Evolutionary conservation across 2,797 vertebrate species (phyloP).

Genomic region (Microctenopoma stevenorrisi): DNA sequence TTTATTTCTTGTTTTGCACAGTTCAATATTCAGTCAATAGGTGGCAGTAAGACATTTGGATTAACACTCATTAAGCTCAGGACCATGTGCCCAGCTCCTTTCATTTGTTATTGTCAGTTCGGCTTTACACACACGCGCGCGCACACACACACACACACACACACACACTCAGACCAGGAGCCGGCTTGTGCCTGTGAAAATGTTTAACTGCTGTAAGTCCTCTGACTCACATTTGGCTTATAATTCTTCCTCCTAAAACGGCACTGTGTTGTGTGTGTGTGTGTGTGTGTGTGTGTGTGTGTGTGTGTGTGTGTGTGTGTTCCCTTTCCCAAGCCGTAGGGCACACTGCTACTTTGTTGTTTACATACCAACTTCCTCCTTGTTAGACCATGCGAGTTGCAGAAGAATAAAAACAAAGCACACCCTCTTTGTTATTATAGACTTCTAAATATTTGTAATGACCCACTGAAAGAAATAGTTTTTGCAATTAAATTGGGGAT

Average conservation of each 20-base stretch:
- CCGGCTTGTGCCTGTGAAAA: constrained; percentile 66
- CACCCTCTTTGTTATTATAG: constrained; percentile 19
- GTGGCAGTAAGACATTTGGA: constrained; percentile 78
- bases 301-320: constrained; percentile 10
- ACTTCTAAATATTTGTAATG: constrained; percentile 37
- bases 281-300: no score
- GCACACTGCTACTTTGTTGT: constrained; percentile 41
- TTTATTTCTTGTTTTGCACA: constrained; percentile 18
- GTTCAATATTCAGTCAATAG: constrained; percentile 64
- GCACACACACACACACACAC: constrained; percentile 37
- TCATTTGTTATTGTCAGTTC: constrained; percentile 68
- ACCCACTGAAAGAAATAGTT: constrained; percentile 6
- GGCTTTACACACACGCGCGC: constrained; percentile 31
- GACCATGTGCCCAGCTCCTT: constrained; percentile 61
- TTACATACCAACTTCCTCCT: constrained; percentile 56
- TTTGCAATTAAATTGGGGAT: constrained; percentile 9
- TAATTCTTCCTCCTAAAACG: constrained; percentile 58
- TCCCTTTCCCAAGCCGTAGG: constrained; percentile 48
- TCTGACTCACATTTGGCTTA: constrained; percentile 76
- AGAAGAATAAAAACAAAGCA: constrained; percentile 40
- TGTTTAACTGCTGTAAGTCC: constrained; percentile 71
- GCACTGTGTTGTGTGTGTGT: constrained; percentile 15
- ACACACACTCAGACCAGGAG: constrained; percentile 32
- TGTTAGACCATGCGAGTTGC: constrained; percentile 26
- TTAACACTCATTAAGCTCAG: constrained; percentile 16